Evolutionary conservation across 2,888 invertebrate genomes (phyloP), one percentile per base, ranked within the genome.

Genomic region (Eristalis tenax): DNA sequence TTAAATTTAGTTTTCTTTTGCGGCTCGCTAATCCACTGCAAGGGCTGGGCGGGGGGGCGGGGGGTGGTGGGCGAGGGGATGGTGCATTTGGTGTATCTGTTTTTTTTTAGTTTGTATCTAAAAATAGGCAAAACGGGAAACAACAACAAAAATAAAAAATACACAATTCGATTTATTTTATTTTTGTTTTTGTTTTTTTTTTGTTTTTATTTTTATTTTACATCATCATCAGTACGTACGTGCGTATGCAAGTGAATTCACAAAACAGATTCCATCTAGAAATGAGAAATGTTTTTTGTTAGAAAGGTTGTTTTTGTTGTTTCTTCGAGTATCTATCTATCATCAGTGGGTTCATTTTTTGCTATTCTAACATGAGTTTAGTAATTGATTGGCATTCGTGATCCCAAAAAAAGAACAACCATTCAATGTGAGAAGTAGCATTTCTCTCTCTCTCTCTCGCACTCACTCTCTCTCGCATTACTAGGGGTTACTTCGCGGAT

Each of bases 251-350:
- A 87, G 83, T 83, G 83, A 83, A 87, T 87, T 87, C 87, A 87
- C 87, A 87, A 87, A 87, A 87, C 87, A 86, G 87, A 87, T 87
- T 83, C 87, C 87, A 87, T 87, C 87, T 83, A 83, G 83, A 87
- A 87, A 87, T 87, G 87, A 87, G 87, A 87, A 87, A 86, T 83
- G 87, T 83, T 87, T 87, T 83, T 87, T 83, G 83, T 83, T 86
- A 82, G 82, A 83, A 87, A 87, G 65, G 43, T 82, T 87, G 79
- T 83, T 78, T 80, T 65, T 73, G 57, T 59, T 59, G 59, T 10
- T 26, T 59, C 15, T 59, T 26, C 26, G 26, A 59, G 59, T 43
- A 43, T 26, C 68, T 85, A 79, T 86, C 82, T 82, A 83, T 83
- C 79, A 78, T 86, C 82, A 75, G 78, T 66, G 75, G 70, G 65